Conservation (phyloP, 2,888 invertebrate species). For the Bimastos eiseni region DNA sequence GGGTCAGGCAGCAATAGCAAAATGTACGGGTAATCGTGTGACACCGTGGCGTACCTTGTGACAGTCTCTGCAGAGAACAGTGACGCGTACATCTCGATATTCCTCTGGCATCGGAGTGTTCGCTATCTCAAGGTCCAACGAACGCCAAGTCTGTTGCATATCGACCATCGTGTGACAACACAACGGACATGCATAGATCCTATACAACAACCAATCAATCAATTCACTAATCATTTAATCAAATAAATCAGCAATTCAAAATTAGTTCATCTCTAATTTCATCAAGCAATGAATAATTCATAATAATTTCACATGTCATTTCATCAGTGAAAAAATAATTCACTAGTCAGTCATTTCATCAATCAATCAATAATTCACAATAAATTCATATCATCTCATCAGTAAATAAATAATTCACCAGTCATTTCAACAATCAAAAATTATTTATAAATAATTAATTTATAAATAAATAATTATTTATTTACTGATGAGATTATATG, state of each 20-base stretch:
- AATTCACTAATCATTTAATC: not conserved
- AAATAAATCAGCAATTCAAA: not conserved
- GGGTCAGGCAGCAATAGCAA: no score
- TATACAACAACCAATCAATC: conserved; percentile 54
- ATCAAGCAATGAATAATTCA: no score
- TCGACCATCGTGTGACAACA: conserved; percentile 86
- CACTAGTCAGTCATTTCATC: no score
- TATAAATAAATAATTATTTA: no score
- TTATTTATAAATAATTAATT: no score
- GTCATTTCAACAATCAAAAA: no score
- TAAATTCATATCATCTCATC: no score
- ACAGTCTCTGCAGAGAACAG: conserved; percentile 87
- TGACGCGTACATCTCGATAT: conserved; percentile 77
- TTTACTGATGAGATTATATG: no score
- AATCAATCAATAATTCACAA: not conserved
- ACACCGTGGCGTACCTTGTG: conserved; percentile 72
- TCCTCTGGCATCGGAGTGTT: conserved; percentile 83
- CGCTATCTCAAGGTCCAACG: conserved; percentile 79
- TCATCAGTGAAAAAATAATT: no score
- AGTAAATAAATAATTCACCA: no score
- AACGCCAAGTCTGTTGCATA: conserved; percentile 80
- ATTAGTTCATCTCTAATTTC: not conserved
- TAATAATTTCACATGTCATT: no score
- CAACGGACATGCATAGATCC: conserved; percentile 84
- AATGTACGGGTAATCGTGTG: not conserved